Percentiles rank a stretch among this genome's conserved stretches.
Evolutionary conservation across 1,140 invertebrate species (phyloP).

Genomic region (Pectinophora gossypiella): DNA sequence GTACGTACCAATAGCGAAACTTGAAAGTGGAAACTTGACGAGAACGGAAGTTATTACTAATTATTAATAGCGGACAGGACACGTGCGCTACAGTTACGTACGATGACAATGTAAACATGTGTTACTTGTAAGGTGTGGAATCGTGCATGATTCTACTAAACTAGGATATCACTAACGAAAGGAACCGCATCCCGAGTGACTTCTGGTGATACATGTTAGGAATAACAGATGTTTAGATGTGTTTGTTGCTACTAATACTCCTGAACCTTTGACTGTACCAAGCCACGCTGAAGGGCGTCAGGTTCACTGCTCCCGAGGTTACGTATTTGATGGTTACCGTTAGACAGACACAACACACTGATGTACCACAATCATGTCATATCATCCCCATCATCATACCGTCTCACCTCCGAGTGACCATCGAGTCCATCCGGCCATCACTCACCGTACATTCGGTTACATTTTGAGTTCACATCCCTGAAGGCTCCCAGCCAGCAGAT

Average conservation of each 20-base stretch:
- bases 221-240: constrained; percentile 15
- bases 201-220: background rate
- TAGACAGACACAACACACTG: constrained; percentile 54
- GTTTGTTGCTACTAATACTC: constrained; percentile 20
- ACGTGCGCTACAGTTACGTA: constrained; percentile 4
- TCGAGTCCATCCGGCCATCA: constrained; percentile 8
- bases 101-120: constrained; percentile 17
- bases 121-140: constrained; percentile 22
- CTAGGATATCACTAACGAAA: background rate
- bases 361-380: constrained; percentile 43
- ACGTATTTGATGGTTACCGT: constrained; percentile 1
- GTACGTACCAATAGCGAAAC: background rate
- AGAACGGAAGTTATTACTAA: no score
- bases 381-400: constrained; percentile 39
- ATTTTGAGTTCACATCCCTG: constrained; percentile 33
- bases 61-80: no score
- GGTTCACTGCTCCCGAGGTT: background rate
- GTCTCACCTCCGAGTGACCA: constrained; percentile 9
- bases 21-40: no score
- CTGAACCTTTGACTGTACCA: background rate
- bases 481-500: constrained; percentile 30
- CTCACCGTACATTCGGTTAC: constrained; percentile 31
- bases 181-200: background rate
- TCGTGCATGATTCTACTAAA: constrained; percentile 24
- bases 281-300: background rate